These are phyloP conservation scores for Panthera uncia DNA, from an alignment of 2,113 vertebrate genomes.

Conservation along the genomic window DNA sequence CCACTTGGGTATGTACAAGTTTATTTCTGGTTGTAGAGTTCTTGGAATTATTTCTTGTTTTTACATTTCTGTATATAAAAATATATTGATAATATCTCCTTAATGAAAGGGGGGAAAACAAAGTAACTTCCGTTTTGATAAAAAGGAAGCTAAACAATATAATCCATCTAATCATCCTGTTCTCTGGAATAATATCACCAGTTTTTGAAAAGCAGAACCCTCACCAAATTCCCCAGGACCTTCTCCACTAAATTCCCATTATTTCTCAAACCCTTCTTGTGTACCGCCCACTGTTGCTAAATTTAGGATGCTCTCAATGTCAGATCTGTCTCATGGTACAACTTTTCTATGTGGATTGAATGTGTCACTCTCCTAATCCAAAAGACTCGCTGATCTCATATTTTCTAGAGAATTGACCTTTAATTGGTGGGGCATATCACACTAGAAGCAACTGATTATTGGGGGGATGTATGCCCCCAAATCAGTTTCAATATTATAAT, in stretches of 20 bases:
- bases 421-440: neutral
- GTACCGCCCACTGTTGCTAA: neutral
- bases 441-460: neutral
- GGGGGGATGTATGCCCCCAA: neutral
- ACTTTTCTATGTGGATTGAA: neutral
- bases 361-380: neutral
- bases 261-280: neutral
- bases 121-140: neutral
- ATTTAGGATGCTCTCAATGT: neutral
- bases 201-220: neutral
- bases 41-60: neutral
- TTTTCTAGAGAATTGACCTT: neutral
- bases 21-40: neutral
- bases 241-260: neutral
- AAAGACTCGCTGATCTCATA: neutral
- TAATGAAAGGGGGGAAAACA: neutral
- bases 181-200: conserved; percentile 7
- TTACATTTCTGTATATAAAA: neutral
- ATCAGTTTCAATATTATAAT: neutral
- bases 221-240: neutral
- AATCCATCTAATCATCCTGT: neutral
- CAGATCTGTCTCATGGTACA: neutral
- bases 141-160: neutral
- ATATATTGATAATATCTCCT: neutral
- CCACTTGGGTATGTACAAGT: neutral